Percentiles rank a stretch among this genome's conserved stretches.
phyloP scores from a whole-genome alignment of 2,113 vertebrate species.

The Carassius auratus region DNA sequence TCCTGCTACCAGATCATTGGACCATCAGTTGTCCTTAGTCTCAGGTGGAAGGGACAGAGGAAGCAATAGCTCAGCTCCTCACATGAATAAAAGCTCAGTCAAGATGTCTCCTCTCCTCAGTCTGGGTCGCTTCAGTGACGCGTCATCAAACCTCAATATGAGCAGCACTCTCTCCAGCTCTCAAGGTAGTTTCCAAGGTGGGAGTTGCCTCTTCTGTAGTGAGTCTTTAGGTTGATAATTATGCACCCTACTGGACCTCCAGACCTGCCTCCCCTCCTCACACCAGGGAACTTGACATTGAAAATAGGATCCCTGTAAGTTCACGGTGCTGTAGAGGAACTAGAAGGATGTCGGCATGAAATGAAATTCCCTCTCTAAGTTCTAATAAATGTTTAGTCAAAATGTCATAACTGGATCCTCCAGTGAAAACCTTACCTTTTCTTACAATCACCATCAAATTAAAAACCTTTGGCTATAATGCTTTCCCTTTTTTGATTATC shows the following conservation, averaged over 20 bases:
- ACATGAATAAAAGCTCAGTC: background rate
- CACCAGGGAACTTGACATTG: constrained; percentile 79
- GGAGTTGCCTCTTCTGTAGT: constrained; percentile 64
- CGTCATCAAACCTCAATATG: constrained; percentile 66
- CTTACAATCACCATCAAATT: too few species aligned
- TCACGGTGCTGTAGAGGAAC: background rate
- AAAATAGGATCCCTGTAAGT: constrained; percentile 87
- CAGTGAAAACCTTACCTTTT: too few species aligned
- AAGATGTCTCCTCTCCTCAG: constrained; percentile 24
- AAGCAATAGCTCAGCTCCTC: background rate
- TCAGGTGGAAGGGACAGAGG: background rate
- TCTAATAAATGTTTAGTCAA: too few species aligned
- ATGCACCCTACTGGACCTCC: constrained; percentile 66
- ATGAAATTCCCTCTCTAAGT: background rate
- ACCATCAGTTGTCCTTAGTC: background rate
- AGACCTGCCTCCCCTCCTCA: constrained; percentile 59
- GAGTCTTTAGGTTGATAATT: constrained; percentile 69
- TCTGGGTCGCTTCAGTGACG: constrained; percentile 64
- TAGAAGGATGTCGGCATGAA: background rate
- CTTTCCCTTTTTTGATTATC: too few species aligned
- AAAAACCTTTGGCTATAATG: too few species aligned
- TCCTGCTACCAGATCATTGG: background rate
- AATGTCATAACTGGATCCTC: too few species aligned
- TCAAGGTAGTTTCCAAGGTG: constrained; percentile 61
- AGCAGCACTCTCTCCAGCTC: constrained; percentile 58